A percentile compares a stretch with the other conserved stretches of the same genome.
Conservation (phyloP, 2,888 invertebrate species). For the Xylocampa areola region DNA sequence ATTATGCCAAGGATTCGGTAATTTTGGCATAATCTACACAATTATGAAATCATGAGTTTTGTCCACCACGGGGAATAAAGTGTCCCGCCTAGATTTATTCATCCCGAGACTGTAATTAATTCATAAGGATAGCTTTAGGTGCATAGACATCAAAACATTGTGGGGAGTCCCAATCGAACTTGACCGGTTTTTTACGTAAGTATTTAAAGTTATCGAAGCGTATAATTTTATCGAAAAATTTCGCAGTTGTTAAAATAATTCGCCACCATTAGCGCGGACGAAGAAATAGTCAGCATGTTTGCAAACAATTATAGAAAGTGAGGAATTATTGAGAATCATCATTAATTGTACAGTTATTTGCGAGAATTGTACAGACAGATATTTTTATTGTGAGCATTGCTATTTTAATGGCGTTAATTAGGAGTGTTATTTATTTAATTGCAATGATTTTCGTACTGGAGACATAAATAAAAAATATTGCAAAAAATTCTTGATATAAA, state of each 20-base stretch:
- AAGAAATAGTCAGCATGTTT: slow-evolving; percentile 39
- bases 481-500: too few species aligned
- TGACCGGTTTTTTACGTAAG: too few species aligned
- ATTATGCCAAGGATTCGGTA: too few species aligned
- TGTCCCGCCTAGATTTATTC: too few species aligned
- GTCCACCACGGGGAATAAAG: too few species aligned
- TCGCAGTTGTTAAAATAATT: slow-evolving; percentile 33
- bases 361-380: slow-evolving; percentile 13
- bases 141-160: too few species aligned
- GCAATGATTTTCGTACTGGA: neutral
- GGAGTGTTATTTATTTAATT: neutral
- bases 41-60: too few species aligned
- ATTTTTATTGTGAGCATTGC: slow-evolving; percentile 1
- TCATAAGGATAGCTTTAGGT: too few species aligned
- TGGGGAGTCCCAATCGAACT: too few species aligned
- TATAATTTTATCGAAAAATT: slow-evolving; percentile 30
- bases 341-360: slow-evolving; percentile 12
- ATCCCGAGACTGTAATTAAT: too few species aligned
- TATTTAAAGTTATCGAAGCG: slow-evolving; percentile 16
- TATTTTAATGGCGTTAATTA: neutral
- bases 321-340: slow-evolving; percentile 19
- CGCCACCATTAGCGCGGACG: slow-evolving; percentile 19
- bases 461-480: neutral
- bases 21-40: too few species aligned
- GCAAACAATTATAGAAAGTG: slow-evolving; percentile 56